A percentile compares a stretch with the other conserved stretches of the same genome.
phyloP scores from a whole-genome alignment of 2,888 invertebrate genomes.

The Amphimallon solstitiale region DNA sequence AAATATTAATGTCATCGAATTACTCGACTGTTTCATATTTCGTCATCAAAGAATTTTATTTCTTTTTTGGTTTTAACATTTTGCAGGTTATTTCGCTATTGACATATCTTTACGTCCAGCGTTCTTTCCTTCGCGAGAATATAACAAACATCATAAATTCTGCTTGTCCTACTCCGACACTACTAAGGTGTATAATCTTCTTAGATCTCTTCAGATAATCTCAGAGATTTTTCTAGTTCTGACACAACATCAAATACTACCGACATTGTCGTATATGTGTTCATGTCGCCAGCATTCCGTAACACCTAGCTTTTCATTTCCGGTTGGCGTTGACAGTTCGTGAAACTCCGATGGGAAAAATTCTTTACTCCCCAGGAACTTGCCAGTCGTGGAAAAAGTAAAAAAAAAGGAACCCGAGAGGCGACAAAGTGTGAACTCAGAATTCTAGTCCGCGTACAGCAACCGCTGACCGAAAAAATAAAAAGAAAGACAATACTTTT shows the following conservation, averaged over 20 bases:
- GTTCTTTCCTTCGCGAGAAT: background rate
- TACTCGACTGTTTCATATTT: no score
- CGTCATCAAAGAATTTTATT: no score
- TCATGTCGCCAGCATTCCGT: slow-evolving; percentile 23
- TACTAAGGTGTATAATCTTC: slow-evolving; percentile 21
- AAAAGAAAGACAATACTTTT: background rate
- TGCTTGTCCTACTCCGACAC: slow-evolving; percentile 1
- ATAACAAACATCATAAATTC: slow-evolving; percentile 20
- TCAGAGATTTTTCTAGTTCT: slow-evolving; percentile 25
- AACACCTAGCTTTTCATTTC: slow-evolving; percentile 47
- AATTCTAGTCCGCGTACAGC: background rate
- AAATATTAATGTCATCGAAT: no score
- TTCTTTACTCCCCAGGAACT: slow-evolving; percentile 15
- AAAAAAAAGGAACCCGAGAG: no score
- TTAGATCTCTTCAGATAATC: slow-evolving; percentile 19
- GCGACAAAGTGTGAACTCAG: slow-evolving; percentile 6
- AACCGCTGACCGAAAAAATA: slow-evolving; percentile 10
- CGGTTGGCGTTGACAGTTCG: slow-evolving; percentile 43
- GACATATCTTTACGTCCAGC: no score
- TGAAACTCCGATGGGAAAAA: slow-evolving; percentile 21
- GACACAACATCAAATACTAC: slow-evolving; percentile 6
- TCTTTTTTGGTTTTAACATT: no score
- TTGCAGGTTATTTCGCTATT: no score
- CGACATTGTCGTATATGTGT: slow-evolving; percentile 11
- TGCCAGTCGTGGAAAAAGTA: slow-evolving; percentile 9